Evolutionary conservation across 2,113 vertebrate genomes (phyloP).

Genomic region (Toxostoma redivivum): DNA sequence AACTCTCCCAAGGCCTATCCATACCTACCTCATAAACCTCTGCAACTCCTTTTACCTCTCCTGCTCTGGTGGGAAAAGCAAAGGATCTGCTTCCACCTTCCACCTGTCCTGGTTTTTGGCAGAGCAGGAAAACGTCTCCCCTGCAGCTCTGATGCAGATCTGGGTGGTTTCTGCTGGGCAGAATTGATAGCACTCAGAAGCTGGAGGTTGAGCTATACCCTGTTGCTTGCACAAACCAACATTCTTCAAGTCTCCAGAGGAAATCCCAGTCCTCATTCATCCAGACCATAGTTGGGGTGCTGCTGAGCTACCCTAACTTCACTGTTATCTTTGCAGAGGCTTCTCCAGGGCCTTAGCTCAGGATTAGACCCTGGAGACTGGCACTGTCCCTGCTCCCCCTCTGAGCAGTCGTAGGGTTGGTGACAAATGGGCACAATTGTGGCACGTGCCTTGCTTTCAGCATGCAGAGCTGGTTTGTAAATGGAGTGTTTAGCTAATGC

Average conservation of each 20-base stretch:
- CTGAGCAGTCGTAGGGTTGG: background rate
- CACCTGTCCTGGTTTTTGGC: background rate
- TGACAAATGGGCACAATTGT: background rate
- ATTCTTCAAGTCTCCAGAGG: background rate
- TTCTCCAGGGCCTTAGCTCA: background rate
- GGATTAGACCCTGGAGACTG: background rate
- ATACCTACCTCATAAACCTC: background rate
- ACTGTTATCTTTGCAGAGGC: background rate
- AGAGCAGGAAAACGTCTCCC: background rate
- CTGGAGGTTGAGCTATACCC: background rate
- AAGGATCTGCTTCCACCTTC: background rate
- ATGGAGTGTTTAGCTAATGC: background rate
- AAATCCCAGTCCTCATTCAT: background rate
- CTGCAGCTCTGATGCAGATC: background rate
- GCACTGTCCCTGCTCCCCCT: rapidly evolving
- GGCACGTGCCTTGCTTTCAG: background rate
- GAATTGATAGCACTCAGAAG: rapidly evolving
- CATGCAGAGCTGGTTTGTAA: background rate
- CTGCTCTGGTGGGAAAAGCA: background rate
- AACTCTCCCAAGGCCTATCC: background rate
- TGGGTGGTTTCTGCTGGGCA: background rate
- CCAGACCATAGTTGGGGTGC: rapidly evolving
- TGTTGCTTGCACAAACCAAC: background rate
- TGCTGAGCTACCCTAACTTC: background rate
- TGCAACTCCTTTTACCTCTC: background rate